Conservation (phyloP, 1,140 invertebrate genomes). For the Sesamia nonagrioides region DNA sequence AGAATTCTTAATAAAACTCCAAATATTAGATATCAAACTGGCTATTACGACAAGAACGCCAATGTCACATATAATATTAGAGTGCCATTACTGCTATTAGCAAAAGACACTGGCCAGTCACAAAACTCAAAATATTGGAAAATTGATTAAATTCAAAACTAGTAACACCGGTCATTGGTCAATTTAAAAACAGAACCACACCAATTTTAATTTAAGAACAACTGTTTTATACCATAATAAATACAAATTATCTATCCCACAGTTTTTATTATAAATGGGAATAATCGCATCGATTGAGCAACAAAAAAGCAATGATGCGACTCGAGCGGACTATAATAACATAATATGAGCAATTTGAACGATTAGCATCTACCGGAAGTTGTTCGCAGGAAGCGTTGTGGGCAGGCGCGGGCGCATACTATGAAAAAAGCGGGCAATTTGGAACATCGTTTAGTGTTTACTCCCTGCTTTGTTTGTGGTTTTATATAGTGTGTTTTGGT, state of each 20-base stretch:
- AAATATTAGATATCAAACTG: no score
- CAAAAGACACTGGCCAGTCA: no score
- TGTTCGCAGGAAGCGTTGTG: slow-evolving; percentile 62
- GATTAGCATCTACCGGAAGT: slow-evolving; percentile 64
- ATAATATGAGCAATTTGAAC: slow-evolving; percentile 64
- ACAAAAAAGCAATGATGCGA: slow-evolving; percentile 63
- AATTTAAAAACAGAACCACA: slow-evolving; percentile 24
- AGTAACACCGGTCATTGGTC: not conserved
- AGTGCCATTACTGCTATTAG: no score
- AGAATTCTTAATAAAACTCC: no score
- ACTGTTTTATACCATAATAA: slow-evolving; percentile 43
- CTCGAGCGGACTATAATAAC: slow-evolving; percentile 58
- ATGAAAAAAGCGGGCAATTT: slow-evolving; percentile 3
- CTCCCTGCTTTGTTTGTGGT: slow-evolving; percentile 26
- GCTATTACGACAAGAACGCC: no score
- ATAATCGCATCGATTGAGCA: slow-evolving; percentile 53
- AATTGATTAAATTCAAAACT: not conserved
- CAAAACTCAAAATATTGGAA: no score
- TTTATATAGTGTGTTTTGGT: slow-evolving; percentile 25
- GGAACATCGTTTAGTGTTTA: not conserved
- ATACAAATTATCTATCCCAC: slow-evolving; percentile 46
- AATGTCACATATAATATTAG: no score
- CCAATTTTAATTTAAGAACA: slow-evolving; percentile 43
- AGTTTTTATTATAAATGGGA: slow-evolving; percentile 48
- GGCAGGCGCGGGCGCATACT: slow-evolving; percentile 59